A percentile compares a stretch with the other conserved stretches of the same genome.
Conservation (phyloP, 2,113 vertebrate species). For the Tetraodon nigroviridis region DNA sequence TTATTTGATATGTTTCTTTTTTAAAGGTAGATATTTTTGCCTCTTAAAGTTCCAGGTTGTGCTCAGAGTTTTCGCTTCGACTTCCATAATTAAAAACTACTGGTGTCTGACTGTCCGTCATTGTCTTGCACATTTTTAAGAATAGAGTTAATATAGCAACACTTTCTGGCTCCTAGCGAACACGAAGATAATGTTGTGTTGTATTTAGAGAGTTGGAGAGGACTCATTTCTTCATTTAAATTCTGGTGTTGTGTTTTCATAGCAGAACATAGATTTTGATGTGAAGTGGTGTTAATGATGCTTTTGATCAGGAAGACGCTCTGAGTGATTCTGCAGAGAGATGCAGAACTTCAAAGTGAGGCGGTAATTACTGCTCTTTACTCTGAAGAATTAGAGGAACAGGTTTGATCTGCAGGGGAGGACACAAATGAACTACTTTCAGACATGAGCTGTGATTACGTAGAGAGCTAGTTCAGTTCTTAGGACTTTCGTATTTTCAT, state of each 20-base stretch:
- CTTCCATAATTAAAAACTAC: too few species aligned
- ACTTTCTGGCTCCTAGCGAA: too few species aligned
- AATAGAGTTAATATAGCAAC: not conserved
- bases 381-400: not conserved
- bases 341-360: not conserved
- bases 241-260: not conserved
- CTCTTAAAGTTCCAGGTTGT: too few species aligned
- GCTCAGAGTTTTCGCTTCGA: too few species aligned
- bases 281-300: not conserved
- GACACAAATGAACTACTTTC: not conserved
- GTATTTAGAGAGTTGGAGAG: too few species aligned
- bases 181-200: too few species aligned
- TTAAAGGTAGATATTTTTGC: too few species aligned
- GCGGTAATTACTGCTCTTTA: not conserved
- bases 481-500: not conserved
- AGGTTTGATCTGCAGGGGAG: not conserved
- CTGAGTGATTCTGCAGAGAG: not conserved
- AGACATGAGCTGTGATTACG: not conserved
- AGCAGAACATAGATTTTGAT: not conserved
- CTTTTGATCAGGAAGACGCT: not conserved
- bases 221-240: not conserved
- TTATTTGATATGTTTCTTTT: not conserved
- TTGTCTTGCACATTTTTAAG: not conserved
- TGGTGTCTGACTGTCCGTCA: too few species aligned
- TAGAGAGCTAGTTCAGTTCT: not conserved